A percentile compares a stretch with the other conserved stretches of the same genome.
Conservation (phyloP, 2,797 vertebrate genomes). For the Denticeps clupeoides region DNA sequence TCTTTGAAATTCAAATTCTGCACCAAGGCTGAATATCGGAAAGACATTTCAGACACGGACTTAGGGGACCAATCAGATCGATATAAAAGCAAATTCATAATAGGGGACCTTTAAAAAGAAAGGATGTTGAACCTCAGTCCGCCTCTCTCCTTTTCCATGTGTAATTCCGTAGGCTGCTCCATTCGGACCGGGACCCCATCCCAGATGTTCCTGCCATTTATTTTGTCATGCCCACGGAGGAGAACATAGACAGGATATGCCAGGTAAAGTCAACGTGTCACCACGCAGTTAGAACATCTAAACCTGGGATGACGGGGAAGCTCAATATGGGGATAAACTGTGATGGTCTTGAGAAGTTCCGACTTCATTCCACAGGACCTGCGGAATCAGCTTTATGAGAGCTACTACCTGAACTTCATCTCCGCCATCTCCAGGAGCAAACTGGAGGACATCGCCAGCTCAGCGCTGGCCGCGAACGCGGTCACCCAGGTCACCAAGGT, state of each 20-base stretch:
- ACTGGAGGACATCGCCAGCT: constrained; percentile 92
- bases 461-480: constrained; percentile 82
- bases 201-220: constrained; percentile 93
- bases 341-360: too few relatives aligned
- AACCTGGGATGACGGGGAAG: too few relatives aligned
- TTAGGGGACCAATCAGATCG: too few relatives aligned
- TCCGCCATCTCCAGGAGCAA: constrained; percentile 96
- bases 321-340: too few relatives aligned
- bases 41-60: too few relatives aligned
- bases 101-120: too few relatives aligned
- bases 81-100: too few relatives aligned
- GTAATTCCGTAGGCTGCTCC: constrained; percentile 65
- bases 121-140: too few relatives aligned
- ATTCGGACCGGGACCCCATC: constrained; percentile 90
- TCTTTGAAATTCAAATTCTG: too few relatives aligned
- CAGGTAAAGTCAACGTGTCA: constrained; percentile 59
- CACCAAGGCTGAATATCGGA: too few relatives aligned
- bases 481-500: constrained; percentile 92
- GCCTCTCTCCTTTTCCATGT: neutral
- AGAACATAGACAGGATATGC: constrained; percentile 93
- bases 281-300: too few relatives aligned
- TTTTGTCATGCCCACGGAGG: constrained; percentile 95
- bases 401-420: constrained; percentile 96
- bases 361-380: constrained; percentile 67
- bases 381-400: constrained; percentile 89